Percentiles rank a stretch among this genome's conserved stretches.
phyloP scores from a whole-genome alignment of 1,140 invertebrate species.

The Anadara kagoshimensis region DNA sequence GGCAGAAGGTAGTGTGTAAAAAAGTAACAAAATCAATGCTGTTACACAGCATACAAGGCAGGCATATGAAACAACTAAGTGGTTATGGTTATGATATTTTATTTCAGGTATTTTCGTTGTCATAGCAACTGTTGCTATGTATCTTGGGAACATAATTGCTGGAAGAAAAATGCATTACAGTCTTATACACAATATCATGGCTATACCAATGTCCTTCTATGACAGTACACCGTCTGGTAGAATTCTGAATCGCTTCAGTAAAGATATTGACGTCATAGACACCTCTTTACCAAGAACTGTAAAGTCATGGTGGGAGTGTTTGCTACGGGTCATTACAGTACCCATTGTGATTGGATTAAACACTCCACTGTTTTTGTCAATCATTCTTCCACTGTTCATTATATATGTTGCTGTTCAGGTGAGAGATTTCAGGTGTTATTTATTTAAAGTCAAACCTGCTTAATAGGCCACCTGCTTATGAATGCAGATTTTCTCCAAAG shows the following conservation, averaged over 20 bases:
- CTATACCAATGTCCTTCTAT: constrained; percentile 82
- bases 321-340: constrained; percentile 87
- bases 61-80: too few relatives aligned
- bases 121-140: constrained; percentile 75
- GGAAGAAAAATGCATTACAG: constrained; percentile 77
- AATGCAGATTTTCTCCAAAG: too few relatives aligned
- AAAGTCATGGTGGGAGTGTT: constrained; percentile 55
- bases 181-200: constrained; percentile 84
- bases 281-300: constrained; percentile 69
- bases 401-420: constrained; percentile 90
- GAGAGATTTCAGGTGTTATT: background rate
- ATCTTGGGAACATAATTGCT: constrained; percentile 14
- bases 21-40: too few relatives aligned
- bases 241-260: constrained; percentile 83
- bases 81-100: constrained; percentile 74
- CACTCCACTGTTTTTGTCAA: constrained; percentile 88
- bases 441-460: too few relatives aligned
- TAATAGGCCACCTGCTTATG: too few relatives aligned
- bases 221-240: constrained; percentile 85
- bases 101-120: constrained; percentile 90
- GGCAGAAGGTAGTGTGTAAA: too few relatives aligned
- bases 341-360: constrained; percentile 91
- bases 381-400: constrained; percentile 88
- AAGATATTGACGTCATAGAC: constrained; percentile 75
- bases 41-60: too few relatives aligned